Evolutionary conservation across 2,888 invertebrate genomes (phyloP).

Genomic region (Blastobasis adustella): DNA sequence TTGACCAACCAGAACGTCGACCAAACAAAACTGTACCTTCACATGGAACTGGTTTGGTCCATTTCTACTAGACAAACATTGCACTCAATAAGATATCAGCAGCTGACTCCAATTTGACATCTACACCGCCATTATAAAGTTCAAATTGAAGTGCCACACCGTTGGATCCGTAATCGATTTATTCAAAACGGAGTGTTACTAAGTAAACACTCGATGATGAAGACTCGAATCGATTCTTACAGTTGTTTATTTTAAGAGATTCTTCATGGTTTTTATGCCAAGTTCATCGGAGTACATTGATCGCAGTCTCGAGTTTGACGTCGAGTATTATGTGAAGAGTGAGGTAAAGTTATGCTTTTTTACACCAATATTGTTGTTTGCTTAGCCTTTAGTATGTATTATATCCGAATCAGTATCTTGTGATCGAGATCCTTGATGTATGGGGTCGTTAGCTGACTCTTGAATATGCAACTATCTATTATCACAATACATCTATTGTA

Average conservation of each 20-base stretch:
- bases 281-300: constrained; percentile 51
- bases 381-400: constrained; percentile 16
- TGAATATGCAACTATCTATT: too few species aligned
- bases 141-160: constrained; percentile 16
- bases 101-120: constrained; percentile 11
- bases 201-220: constrained; percentile 65
- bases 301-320: constrained; percentile 40
- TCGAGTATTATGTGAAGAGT: constrained; percentile 45
- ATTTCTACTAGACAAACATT: constrained; percentile 24
- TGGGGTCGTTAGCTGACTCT: neutral
- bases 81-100: constrained; percentile 6
- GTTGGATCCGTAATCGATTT: constrained; percentile 53
- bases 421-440: constrained; percentile 13
- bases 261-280: constrained; percentile 58
- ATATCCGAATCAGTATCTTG: constrained; percentile 15
- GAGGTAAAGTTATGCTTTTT: constrained; percentile 32
- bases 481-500: too few species aligned
- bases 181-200: constrained; percentile 65
- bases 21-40: constrained; percentile 27
- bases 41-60: constrained; percentile 21
- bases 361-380: constrained; percentile 37
- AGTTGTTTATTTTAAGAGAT: constrained; percentile 63
- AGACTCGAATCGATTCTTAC: constrained; percentile 58
- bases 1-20: constrained; percentile 16
- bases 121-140: constrained; percentile 17